phyloP scores from a whole-genome alignment of 2,113 vertebrate genomes.

The Albula goreensis region DNA sequence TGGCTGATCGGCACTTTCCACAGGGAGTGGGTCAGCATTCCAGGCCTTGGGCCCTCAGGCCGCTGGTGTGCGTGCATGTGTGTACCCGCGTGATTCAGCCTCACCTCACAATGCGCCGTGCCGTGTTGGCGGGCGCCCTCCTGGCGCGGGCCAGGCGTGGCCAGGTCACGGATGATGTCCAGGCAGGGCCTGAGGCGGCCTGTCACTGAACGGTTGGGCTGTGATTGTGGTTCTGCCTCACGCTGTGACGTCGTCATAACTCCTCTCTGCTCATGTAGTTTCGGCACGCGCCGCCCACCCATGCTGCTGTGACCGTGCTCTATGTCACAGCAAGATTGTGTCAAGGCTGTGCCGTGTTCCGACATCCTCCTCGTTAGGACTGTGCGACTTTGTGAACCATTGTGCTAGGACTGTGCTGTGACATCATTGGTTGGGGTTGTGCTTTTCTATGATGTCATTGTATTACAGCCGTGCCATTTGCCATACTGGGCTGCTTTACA shows the following conservation, averaged over 20 bases:
- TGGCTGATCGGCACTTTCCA: conserved; percentile 67
- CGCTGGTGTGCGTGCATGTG: background rate
- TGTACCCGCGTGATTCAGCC: background rate
- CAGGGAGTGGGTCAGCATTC: conserved; percentile 32
- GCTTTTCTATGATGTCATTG: background rate
- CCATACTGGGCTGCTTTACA: too few species aligned
- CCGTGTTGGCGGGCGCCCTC: background rate
- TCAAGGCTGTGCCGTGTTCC: background rate
- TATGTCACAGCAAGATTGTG: too few species aligned
- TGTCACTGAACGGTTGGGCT: too few species aligned
- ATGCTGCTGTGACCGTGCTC: too few species aligned
- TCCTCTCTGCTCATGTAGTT: too few species aligned
- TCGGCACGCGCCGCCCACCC: too few species aligned
- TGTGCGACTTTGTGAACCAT: background rate
- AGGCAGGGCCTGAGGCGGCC: background rate
- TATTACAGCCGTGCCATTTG: too few species aligned
- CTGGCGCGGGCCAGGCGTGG: background rate
- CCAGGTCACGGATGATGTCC: background rate
- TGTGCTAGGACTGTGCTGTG: background rate
- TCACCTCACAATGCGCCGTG: too few species aligned
- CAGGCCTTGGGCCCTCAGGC: background rate
- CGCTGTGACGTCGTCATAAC: too few species aligned
- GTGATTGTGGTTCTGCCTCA: too few species aligned
- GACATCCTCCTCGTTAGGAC: background rate
- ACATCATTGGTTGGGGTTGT: background rate